Conservation (phyloP, 2,888 invertebrate species). For the Chesias legatella region DNA sequence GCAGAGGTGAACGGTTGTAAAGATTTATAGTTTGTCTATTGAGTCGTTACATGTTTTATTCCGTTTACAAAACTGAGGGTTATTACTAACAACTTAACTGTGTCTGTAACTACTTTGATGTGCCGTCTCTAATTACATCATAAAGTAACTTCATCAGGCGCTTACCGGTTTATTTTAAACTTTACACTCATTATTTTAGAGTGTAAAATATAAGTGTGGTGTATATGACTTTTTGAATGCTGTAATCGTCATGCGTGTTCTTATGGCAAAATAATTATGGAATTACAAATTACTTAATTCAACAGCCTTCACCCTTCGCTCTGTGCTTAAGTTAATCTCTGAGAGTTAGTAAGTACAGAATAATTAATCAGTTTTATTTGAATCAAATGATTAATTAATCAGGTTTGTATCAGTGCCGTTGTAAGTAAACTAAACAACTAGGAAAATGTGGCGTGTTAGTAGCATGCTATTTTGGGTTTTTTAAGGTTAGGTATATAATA, state of each 20-base stretch:
- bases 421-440: too few relatives aligned
- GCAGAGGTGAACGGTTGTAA: too few relatives aligned
- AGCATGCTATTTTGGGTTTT: too few relatives aligned
- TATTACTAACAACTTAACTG: conserved; percentile 23
- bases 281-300: conserved; percentile 26
- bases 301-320: conserved; percentile 16
- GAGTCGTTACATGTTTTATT: conserved; percentile 13
- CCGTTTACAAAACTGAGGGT: conserved; percentile 21
- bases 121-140: conserved; percentile 24
- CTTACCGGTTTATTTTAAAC: neutral
- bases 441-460: too few relatives aligned
- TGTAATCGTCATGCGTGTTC: conserved; percentile 4
- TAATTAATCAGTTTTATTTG: neutral
- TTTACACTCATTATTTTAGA: neutral
- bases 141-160: conserved; percentile 7
- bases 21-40: conserved; percentile 6
- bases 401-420: too few relatives aligned
- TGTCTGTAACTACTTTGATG: conserved; percentile 24
- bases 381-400: too few relatives aligned
- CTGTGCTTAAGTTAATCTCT: conserved; percentile 18
- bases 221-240: conserved; percentile 5
- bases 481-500: too few relatives aligned
- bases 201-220: neutral
- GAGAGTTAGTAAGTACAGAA: neutral
- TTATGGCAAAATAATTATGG: conserved; percentile 28